Evolutionary conservation across 2,888 invertebrate species (phyloP).

Genomic region (Steromphala cineraria): DNA sequence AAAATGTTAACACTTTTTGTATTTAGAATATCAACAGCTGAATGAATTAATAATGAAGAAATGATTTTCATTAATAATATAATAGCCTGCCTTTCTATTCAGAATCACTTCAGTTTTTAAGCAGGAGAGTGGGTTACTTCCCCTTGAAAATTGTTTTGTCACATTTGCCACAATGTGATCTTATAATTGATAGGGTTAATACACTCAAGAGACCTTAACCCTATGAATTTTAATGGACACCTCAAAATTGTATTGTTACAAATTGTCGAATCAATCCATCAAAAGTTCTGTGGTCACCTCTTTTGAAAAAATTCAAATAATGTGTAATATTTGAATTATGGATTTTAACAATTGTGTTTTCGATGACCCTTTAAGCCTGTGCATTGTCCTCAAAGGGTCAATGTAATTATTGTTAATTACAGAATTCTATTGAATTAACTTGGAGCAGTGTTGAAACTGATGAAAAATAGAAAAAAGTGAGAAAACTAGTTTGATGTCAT

Average conservation of each 20-base stretch:
- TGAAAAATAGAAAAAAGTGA: not conserved
- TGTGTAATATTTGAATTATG: constrained; percentile 4
- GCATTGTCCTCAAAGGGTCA: not conserved
- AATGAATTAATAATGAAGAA: too few species aligned
- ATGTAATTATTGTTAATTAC: constrained; percentile 10
- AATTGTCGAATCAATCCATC: constrained; percentile 4
- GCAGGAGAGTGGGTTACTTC: not conserved
- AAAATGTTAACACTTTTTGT: too few species aligned
- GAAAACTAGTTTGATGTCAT: not conserved
- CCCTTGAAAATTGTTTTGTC: not conserved
- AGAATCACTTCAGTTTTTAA: not conserved
- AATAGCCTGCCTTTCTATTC: not conserved
- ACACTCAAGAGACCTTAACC: not conserved
- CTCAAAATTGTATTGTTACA: constrained; percentile 15
- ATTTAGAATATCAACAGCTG: too few species aligned
- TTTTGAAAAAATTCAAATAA: not conserved
- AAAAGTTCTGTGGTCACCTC: not conserved
- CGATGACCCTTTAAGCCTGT: not conserved
- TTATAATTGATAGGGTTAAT: constrained; percentile 9
- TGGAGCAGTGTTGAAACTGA: not conserved
- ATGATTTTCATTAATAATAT: too few species aligned
- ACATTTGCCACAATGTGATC: not conserved
- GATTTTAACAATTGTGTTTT: not conserved
- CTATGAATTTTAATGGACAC: constrained; percentile 12
- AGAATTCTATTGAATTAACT: not conserved